A percentile compares a stretch with the other conserved stretches of the same genome.
These are phyloP conservation scores for Marronus borbonicus DNA, from an alignment of 2,888 invertebrate genomes.

Conservation along the genomic window DNA sequence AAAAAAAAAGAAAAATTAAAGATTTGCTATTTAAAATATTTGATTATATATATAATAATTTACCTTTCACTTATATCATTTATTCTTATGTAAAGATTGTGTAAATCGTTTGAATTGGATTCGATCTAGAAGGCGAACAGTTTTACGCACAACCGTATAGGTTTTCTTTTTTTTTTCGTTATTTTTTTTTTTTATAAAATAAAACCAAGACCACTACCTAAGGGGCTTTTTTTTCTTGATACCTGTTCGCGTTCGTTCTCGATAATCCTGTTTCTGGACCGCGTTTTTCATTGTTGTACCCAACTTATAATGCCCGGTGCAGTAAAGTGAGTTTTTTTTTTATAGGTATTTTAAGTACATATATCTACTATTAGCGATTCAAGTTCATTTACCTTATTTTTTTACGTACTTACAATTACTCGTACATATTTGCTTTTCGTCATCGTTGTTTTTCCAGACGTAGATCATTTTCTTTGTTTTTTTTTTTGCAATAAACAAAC, in stretches of 20 bases:
- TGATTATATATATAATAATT: not conserved
- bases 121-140: not conserved
- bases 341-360: not conserved
- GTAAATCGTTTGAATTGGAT: too few species aligned
- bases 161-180: not conserved
- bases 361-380: not conserved
- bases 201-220: not conserved
- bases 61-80: not conserved
- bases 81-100: too few species aligned
- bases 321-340: too few species aligned
- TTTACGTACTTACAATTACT: not conserved
- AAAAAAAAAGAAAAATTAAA: not conserved
- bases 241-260: slow-evolving; percentile 9
- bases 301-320: too few species aligned
- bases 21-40: not conserved
- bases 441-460: slow-evolving; percentile 1
- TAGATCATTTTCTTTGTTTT: not conserved
- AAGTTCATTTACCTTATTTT: slow-evolving; percentile 12
- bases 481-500: not conserved
- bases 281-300: not conserved
- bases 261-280: slow-evolving; percentile 1
- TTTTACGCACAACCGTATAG: not conserved
- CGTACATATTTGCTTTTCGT: not conserved
- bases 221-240: not conserved
- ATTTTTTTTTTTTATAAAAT: not conserved